Conservation (phyloP, 2,888 invertebrate species). For the Melanchra persicariae region DNA sequence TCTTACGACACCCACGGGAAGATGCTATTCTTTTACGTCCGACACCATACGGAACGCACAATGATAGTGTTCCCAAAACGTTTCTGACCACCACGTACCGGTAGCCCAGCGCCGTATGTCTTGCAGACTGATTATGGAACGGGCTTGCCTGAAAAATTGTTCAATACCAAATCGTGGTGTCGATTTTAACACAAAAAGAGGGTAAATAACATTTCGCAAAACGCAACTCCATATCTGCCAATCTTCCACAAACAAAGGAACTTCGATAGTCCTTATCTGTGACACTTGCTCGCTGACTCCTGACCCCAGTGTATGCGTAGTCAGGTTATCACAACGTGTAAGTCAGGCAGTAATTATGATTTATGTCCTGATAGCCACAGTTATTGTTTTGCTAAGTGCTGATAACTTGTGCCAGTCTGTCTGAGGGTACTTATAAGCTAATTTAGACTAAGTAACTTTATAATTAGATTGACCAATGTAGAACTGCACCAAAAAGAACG, state of each 20-base stretch:
- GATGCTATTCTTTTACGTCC: too few relatives aligned
- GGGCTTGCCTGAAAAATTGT: neutral
- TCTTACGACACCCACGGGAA: too few relatives aligned
- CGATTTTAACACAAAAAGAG: neutral
- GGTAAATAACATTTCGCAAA: slow-evolving; percentile 29
- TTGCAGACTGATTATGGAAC: too few relatives aligned
- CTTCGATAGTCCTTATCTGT: slow-evolving; percentile 38
- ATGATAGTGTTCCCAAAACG: too few relatives aligned
- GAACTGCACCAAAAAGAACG: slow-evolving; percentile 7
- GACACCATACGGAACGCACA: too few relatives aligned
- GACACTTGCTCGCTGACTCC: slow-evolving; percentile 29
- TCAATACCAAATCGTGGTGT: neutral
- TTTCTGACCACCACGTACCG: too few relatives aligned
- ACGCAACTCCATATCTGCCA: neutral
- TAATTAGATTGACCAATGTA: neutral
- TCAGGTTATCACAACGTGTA: slow-evolving; percentile 69
- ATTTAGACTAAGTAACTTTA: slow-evolving; percentile 7
- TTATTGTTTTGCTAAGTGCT: slow-evolving; percentile 41
- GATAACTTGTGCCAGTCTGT: slow-evolving; percentile 42
- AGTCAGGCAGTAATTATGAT: slow-evolving; percentile 55
- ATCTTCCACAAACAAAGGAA: slow-evolving; percentile 53
- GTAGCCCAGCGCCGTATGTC: too few relatives aligned
- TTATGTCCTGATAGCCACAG: slow-evolving; percentile 28
- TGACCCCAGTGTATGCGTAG: slow-evolving; percentile 62
- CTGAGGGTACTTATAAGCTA: slow-evolving; percentile 21